Evolutionary conservation across 2,888 invertebrate genomes (phyloP), one percentile per base, ranked within the genome.

Genomic region (Cosmia trapezina): DNA sequence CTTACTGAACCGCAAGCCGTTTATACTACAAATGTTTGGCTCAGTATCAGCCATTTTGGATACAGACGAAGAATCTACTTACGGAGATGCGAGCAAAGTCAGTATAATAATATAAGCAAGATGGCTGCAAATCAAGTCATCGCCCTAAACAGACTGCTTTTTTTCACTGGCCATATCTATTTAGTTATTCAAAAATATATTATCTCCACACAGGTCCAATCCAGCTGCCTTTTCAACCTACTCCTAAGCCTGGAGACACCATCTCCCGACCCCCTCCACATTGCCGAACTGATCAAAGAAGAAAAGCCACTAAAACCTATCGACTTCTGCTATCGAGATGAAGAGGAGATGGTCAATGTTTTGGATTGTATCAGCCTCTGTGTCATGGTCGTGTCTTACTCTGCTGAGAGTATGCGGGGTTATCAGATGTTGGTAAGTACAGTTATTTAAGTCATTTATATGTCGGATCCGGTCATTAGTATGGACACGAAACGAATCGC

Each of bases 1-100:
- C 94, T 97, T 99, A 74, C 97, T 99, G 93, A 99, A 99, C 91
- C 97, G 99, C 66, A 99, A 99, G 91, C 99, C 99, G 1, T 99
- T 99, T 90, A 98, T 99, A 86, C 96, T 99, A 67, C 99, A 99
- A 97, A 99, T 99, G 99, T 99, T 99, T 95, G 99, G 99, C 2
- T 99, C 99, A 5, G 98, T 99, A 0, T 99, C 99, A 0, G 98
- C 99, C 2, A 98, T 99, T 90, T 96, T 99, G 86, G 99, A 99
- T 91, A 98, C 98, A 0, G 98, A 98, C 87, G 98, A 98, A 89
- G 97, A 98, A 83, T 98, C 98, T 49, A 97, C 98, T 7, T 98
- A 98, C 90, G 99, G 99, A 7, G 99, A 99, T 94, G 98, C 99
- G 0, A 98, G 99, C 91, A 98, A 99, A 94, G 98, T 98, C 90